Evolutionary conservation across 2,888 invertebrate species (phyloP).

Genomic region (Drosophila nigricruria): DNA sequence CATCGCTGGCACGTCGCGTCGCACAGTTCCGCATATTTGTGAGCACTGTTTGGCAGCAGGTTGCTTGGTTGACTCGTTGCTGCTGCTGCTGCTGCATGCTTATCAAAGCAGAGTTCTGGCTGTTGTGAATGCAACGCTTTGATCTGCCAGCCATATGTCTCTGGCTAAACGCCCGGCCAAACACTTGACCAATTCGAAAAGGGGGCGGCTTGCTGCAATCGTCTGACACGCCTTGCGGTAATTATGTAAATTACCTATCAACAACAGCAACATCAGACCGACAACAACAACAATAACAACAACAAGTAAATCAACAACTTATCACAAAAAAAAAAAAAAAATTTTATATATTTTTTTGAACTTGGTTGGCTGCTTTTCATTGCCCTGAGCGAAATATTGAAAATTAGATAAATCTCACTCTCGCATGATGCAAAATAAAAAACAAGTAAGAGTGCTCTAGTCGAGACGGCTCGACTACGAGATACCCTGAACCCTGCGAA

Average conservation of each 20-base stretch:
- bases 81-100: neutral
- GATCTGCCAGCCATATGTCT: slow-evolving; percentile 28
- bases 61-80: neutral
- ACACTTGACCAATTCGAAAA: slow-evolving; percentile 27
- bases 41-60: slow-evolving; percentile 17
- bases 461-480: no score
- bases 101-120: slow-evolving; percentile 18
- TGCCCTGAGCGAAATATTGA: slow-evolving; percentile 48
- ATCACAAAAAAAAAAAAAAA: slow-evolving; percentile 36
- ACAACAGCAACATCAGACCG: slow-evolving; percentile 39
- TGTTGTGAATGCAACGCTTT: slow-evolving; percentile 19
- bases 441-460: no score
- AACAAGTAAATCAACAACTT: slow-evolving; percentile 52
- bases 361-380: slow-evolving; percentile 52
- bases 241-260: slow-evolving; percentile 74
- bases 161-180: slow-evolving; percentile 21
- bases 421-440: slow-evolving; percentile 29
- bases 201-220: slow-evolving; percentile 29
- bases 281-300: slow-evolving; percentile 27
- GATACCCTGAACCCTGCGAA: no score
- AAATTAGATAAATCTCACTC: slow-evolving; percentile 65
- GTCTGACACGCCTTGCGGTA: slow-evolving; percentile 63
- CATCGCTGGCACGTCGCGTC: slow-evolving; percentile 32
- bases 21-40: slow-evolving; percentile 63
- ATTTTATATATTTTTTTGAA: slow-evolving; percentile 23